These are phyloP conservation scores for Conomelus anceps DNA, from an alignment of 2,888 invertebrate species.

Conservation along the genomic window DNA sequence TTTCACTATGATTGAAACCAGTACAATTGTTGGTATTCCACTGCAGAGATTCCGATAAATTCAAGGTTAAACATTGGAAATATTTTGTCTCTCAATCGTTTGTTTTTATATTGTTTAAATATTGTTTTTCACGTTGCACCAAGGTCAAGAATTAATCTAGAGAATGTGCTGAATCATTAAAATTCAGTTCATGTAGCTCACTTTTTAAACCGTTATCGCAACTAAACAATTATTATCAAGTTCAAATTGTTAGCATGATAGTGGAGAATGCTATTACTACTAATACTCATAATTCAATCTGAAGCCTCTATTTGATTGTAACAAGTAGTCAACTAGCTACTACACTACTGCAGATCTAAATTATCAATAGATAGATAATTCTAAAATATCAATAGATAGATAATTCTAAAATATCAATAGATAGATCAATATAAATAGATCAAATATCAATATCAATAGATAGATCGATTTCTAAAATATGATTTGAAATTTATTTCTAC, in stretches of 20 bases:
- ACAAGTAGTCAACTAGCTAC: too few species aligned
- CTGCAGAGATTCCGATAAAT: neutral
- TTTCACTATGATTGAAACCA: neutral
- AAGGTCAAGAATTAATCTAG: neutral
- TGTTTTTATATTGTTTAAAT: neutral
- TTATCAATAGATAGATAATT: too few species aligned
- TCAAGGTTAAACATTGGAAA: neutral
- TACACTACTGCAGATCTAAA: too few species aligned
- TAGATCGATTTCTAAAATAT: too few species aligned
- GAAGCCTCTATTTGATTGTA: neutral
- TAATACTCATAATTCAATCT: neutral
- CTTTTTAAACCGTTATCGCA: neutral
- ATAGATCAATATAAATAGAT: too few species aligned
- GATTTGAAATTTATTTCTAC: too few species aligned
- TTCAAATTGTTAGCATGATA: neutral
- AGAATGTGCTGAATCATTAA: neutral
- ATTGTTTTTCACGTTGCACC: neutral
- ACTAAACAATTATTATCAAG: neutral
- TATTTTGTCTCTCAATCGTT: neutral
- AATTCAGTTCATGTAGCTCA: neutral
- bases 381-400: too few species aligned
- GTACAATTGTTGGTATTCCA: neutral
- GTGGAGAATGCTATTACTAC: neutral
- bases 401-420: too few species aligned
- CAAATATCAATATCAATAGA: too few species aligned